phyloP scores from a whole-genome alignment of 2,113 vertebrate species.

The rabbit (Oryctolagus cuniculus) region mOryCun1.1 NC_091441.1:53783001-53783500 shows the following conservation, averaged over 20 bases:
- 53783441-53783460: neutral
- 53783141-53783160: neutral
- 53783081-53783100: neutral
- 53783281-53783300: constrained; percentile 76
- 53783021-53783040: neutral
- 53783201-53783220: neutral
- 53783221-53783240: neutral
- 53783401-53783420: constrained; percentile 58
- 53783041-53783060: neutral
- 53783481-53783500: neutral
- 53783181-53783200: neutral
- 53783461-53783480: neutral
- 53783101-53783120: neutral
- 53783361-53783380: constrained; percentile 62
- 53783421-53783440: neutral
- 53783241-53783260: constrained; percentile 54
- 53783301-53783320: constrained; percentile 69
- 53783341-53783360: constrained; percentile 70
- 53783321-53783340: constrained; percentile 77
- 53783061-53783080: constrained; percentile 1
- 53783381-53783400: constrained; percentile 66
- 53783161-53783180: neutral
- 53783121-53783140: neutral
- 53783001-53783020: neutral
- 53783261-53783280: constrained; percentile 59